Base-by-base conservation (phyloP, 2,888 invertebrate genomes). In the Marronus borbonicus region DNA sequence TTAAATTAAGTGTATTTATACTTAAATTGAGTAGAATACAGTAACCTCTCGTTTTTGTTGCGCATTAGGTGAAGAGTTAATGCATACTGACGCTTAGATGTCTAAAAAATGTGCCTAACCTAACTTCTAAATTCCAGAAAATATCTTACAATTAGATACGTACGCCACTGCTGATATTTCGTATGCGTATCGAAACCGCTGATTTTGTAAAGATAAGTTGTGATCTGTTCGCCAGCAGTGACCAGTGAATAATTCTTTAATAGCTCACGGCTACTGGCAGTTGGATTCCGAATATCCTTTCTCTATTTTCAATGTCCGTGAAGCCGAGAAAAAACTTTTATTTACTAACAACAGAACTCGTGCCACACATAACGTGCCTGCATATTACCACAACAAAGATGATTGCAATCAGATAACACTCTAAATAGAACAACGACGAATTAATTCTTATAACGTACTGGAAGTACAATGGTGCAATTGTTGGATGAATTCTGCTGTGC, bases 331-430 rank as follows among this genome's bases (percentile, higher is more conserved):
- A 70, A 55, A 28, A 31, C 28, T 70, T 7, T 36, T 70, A 70
- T 55, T 55, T 55, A 70, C 36, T 17, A 28, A 52, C 28, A 70
- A 36, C 52, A 28, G 8, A 31, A 36, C 52, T 70, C 49, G 20
- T 75, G 62, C 24, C 49, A 50, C 17, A 75, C 64, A 75, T 5
- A 14, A 31, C 62, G 44, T 44, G 10, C 10, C 31, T 20, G 24
- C 52, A 50, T 24, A 17, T 49, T 64, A 49, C 62, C 31, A 36
- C 31, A 75, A 65, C 49, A 31, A 64, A 75, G 62, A 50, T 31
- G 64, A 64, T 49, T 75, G 75, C 75, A 75, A 75, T 75, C 49
- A 75, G 75, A 75, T 75, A 75, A 62, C 24, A 39, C n/a, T n/a
- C n/a, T 12, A 17, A 49, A 74, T 12, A 74, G 58, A 69, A 12